Conservation (phyloP, 2,888 invertebrate genomes). For the Anaspis maculata region DNA sequence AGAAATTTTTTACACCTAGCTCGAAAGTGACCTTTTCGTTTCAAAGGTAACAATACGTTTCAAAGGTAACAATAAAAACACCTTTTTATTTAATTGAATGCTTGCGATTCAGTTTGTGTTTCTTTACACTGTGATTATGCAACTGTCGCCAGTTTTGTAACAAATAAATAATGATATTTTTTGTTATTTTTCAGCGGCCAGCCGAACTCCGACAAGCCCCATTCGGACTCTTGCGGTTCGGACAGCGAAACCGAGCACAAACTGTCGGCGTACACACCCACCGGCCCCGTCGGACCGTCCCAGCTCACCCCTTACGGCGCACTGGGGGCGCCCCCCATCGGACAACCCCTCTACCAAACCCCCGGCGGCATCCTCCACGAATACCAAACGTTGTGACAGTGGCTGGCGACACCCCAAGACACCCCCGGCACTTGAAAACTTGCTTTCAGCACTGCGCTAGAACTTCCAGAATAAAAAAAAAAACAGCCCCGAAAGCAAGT, state of each 20-base stretch:
- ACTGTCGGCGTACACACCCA: slow-evolving; percentile 28
- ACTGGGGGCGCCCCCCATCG: slow-evolving; percentile 30
- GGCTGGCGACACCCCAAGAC: slow-evolving; percentile 30
- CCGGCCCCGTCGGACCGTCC: slow-evolving; percentile 20
- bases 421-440: slow-evolving; percentile 35
- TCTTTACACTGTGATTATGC: too few species aligned
- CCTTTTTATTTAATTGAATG: too few species aligned
- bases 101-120: too few species aligned
- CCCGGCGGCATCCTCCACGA: slow-evolving; percentile 40
- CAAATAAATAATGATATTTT: too few species aligned
- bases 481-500: too few species aligned
- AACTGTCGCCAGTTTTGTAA: too few species aligned
- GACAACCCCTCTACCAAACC: slow-evolving; percentile 37
- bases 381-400: slow-evolving; percentile 45
- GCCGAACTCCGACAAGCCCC: slow-evolving; percentile 38
- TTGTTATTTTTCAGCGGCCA: slow-evolving; percentile 38
- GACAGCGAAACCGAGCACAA: slow-evolving; percentile 40
- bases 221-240: slow-evolving; percentile 41
- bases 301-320: slow-evolving; percentile 31
- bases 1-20: too few species aligned
- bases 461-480: too few species aligned
- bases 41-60: too few species aligned
- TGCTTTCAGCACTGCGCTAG: too few species aligned
- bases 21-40: too few species aligned
- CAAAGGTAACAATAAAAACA: too few species aligned